Evolutionary conservation across 2,113 vertebrate genomes (phyloP), one percentile per base, ranked within the genome.

Genomic region (Turnix velox): DNA sequence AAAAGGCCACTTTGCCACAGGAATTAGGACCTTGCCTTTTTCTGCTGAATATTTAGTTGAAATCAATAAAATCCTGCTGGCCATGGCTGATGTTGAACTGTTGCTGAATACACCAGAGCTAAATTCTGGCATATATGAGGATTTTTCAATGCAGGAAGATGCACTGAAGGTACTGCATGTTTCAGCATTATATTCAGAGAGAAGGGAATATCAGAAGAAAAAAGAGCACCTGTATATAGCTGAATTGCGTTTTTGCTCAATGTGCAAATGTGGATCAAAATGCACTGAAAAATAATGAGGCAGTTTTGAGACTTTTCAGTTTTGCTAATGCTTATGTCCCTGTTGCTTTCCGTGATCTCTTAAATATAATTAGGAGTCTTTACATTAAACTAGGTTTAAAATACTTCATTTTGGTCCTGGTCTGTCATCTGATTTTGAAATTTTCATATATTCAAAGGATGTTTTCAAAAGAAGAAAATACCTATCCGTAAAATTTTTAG

Each of bases 141-240:
- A 99, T 86, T 98, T 99, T 92, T 99, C 99, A 28, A 96, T 97
- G 74, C 99, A 99, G 90, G 99, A 99, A 92, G 98, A 99, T 90
- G 98, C 97, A 18, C 97, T 99, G 72, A 98, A 97, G 98, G 99
- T 99, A 96, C 33, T 85, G 25, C 24, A 72, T 77, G 37, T 16
- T 6, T 67, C 77, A 87, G 16, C 13, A 22, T 48, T 46, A 27
- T 35, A 49, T 35, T 54, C 9, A 51, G 55, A 87, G 62, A 84
- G 39, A 46, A 48, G 31, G n/a, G 12, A 83, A 54, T 37, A 43
- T 9, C 9, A 79, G 39, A 83, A 65, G 12, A 18, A 83, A 77
- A n/a, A 14, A 33, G 18, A 23, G 10, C 9, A 42, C 8, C 6
- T 31, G 18, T 46, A 7, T 48, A 7, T 65, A 51, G 33, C 40